A percentile compares a stretch with the other conserved stretches of the same genome.
Conservation (phyloP, 1,140 invertebrate species). For the Bombus difficillimus region DNA sequence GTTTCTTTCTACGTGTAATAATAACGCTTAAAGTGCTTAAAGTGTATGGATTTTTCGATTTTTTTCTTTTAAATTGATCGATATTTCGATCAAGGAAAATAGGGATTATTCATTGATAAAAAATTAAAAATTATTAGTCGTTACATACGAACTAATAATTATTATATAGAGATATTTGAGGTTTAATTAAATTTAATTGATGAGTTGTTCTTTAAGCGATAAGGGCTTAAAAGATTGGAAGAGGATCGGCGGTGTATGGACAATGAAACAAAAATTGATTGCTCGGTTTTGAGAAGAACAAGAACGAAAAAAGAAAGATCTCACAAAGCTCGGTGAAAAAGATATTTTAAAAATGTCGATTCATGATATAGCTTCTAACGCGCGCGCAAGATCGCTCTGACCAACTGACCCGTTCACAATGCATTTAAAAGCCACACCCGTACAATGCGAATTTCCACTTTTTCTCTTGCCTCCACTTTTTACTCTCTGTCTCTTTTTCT, state of each 20-base stretch:
- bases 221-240: neutral
- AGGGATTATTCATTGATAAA: neutral
- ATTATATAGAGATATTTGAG: neutral
- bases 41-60: neutral
- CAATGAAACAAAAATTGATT: constrained; percentile 5
- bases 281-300: constrained; percentile 32
- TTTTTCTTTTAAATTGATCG: neutral
- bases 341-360: neutral
- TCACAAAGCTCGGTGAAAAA: constrained; percentile 56
- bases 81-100: neutral
- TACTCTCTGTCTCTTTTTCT: constrained; percentile 27
- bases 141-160: neutral
- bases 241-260: constrained; percentile 45
- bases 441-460: constrained; percentile 49
- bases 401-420: constrained; percentile 55
- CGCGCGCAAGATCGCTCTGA: constrained; percentile 48
- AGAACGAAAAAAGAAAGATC: constrained; percentile 41
- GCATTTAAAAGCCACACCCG: constrained; percentile 57
- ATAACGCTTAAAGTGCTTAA: neutral
- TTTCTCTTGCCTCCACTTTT: constrained; percentile 29
- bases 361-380: constrained; percentile 46
- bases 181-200: neutral
- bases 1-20: neutral
- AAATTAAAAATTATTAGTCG: neutral
- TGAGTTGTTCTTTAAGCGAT: neutral